Evolutionary conservation across 2,797 vertebrate species (phyloP).

Genomic region (Hylomyscus alleni): DNA sequence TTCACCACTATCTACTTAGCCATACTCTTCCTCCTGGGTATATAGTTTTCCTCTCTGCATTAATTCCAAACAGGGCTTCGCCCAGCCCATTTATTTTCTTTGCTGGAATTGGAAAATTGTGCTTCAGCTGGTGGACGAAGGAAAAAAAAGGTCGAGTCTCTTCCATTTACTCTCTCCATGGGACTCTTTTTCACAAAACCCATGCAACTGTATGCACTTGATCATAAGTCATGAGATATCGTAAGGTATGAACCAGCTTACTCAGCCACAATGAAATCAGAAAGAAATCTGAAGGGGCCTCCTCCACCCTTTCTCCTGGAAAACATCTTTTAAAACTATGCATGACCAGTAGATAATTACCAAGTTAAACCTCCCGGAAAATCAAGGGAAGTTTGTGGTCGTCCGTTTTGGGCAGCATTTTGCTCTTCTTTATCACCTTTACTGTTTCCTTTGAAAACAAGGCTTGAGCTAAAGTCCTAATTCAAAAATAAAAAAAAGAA

Average conservation of each 20-base stretch:
- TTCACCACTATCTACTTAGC: background rate
- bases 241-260: background rate
- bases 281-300: too few relatives aligned
- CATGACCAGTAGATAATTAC: background rate
- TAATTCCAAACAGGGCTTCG: background rate
- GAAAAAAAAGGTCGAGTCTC: background rate
- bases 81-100: conserved; percentile 7
- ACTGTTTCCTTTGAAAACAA: background rate
- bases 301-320: too few relatives aligned
- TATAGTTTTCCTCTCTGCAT: background rate
- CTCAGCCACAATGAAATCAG: too few relatives aligned
- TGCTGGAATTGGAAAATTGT: background rate
- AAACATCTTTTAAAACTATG: background rate
- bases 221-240: conserved; percentile 32
- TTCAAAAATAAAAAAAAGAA: too few relatives aligned
- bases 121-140: background rate
- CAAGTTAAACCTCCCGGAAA: background rate
- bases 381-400: background rate
- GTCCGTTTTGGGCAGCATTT: too few relatives aligned
- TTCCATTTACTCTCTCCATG: background rate
- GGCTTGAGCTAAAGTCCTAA: background rate
- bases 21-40: background rate
- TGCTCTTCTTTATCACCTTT: background rate
- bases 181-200: background rate
- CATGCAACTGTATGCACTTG: background rate